These are phyloP conservation scores for Lepas anatifera DNA, from an alignment of 2,888 invertebrate species.

Conservation along the genomic window DNA sequence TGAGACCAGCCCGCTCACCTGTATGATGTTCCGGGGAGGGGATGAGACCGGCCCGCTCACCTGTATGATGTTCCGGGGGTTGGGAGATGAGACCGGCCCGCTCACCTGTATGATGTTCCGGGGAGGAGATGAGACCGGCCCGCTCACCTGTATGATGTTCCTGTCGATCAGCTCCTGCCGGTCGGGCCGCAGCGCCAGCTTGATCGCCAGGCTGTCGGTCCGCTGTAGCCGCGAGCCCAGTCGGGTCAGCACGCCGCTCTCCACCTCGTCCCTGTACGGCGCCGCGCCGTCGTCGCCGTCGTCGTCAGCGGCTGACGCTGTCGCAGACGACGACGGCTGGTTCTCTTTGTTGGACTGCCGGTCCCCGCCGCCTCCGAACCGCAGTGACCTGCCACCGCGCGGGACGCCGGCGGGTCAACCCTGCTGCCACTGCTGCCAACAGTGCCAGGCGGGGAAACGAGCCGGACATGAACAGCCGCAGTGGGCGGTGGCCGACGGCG, in stretches of 20 bases:
- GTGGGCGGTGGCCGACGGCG: not conserved
- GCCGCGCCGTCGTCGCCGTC: slow-evolving; percentile 49
- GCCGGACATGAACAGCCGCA: slow-evolving; percentile 42
- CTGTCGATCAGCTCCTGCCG: slow-evolving; percentile 86
- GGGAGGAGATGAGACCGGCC: too few relatives aligned
- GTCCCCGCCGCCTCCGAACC: slow-evolving; percentile 16
- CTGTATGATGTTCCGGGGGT: too few relatives aligned
- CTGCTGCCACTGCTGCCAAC: too few relatives aligned
- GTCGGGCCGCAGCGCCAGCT: slow-evolving; percentile 81
- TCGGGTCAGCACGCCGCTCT: slow-evolving; percentile 33
- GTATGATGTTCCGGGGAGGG: too few relatives aligned
- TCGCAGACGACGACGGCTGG: slow-evolving; percentile 19
- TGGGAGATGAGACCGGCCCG: too few relatives aligned
- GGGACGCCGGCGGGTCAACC: too few relatives aligned
- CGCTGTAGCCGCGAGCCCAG: slow-evolving; percentile 82
- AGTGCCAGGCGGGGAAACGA: slow-evolving; percentile 39
- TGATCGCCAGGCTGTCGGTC: slow-evolving; percentile 91
- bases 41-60: too few relatives aligned
- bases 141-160: slow-evolving; percentile 72
- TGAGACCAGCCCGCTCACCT: too few relatives aligned
- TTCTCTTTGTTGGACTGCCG: slow-evolving; percentile 23
- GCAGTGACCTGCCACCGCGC: slow-evolving; percentile 24
- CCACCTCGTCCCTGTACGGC: slow-evolving; percentile 59
- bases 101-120: too few relatives aligned
- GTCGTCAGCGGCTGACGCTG: slow-evolving; percentile 26